Percentiles rank a stretch among this genome's conserved stretches.
These are phyloP conservation scores for Falcaria lacertinaria DNA, from an alignment of 2,888 invertebrate species.

Conservation along the genomic window DNA sequence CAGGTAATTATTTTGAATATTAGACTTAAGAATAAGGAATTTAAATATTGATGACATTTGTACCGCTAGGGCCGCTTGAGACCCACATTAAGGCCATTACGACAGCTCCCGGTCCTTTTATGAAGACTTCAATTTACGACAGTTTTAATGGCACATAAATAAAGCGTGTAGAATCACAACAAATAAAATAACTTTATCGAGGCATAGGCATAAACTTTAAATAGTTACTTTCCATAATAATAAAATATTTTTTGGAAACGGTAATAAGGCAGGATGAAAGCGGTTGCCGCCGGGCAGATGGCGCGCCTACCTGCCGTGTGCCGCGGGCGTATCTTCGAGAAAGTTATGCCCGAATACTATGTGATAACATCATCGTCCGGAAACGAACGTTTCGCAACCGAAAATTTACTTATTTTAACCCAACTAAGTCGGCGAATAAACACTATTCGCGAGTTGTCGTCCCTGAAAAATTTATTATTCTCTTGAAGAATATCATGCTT, in stretches of 20 bases:
- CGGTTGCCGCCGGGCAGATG: conserved; percentile 71
- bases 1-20: conserved; percentile 81
- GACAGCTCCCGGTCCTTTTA: conserved; percentile 58
- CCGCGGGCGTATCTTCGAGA: conserved; percentile 37
- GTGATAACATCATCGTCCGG: conserved; percentile 41
- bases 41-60: conserved; percentile 37
- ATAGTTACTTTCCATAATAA: conserved; percentile 71
- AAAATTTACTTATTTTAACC: conserved; percentile 32
- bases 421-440: conserved; percentile 1
- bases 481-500: too few species aligned
- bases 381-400: conserved; percentile 42
- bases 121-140: conserved; percentile 71
- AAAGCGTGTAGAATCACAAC: conserved; percentile 58
- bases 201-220: conserved; percentile 61
- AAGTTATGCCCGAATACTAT: conserved; percentile 42
- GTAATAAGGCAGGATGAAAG: conserved; percentile 72
- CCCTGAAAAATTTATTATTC: too few species aligned
- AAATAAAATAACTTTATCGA: conserved; percentile 71
- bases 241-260: conserved; percentile 74
- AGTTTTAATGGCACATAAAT: conserved; percentile 72
- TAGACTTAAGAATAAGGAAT: too few species aligned
- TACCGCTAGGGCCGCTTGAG: conserved; percentile 46
- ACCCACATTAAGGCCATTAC: conserved; percentile 57
- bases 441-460: too few species aligned
- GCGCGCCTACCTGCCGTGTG: conserved; percentile 59